Evolutionary conservation across 2,113 vertebrate species (phyloP).

Genomic region (Ciconia stormi): DNA sequence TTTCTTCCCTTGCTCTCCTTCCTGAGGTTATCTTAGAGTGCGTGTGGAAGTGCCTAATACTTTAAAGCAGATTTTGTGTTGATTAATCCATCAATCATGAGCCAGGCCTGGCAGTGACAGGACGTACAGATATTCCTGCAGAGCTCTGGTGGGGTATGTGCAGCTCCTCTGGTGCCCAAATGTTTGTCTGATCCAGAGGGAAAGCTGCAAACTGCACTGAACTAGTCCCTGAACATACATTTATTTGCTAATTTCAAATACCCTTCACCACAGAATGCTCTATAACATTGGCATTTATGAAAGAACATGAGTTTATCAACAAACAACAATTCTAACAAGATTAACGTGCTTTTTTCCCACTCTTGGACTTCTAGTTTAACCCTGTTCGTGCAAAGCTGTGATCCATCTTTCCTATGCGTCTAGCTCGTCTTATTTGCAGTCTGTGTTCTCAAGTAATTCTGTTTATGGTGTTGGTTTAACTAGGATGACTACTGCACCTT

Average conservation of each 20-base stretch:
- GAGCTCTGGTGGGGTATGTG: neutral
- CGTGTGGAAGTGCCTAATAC: neutral
- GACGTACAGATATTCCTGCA: accelerated
- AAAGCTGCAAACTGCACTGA: neutral
- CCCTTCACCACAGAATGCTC: neutral
- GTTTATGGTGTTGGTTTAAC: neutral
- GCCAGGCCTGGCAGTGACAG: neutral
- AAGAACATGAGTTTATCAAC: neutral
- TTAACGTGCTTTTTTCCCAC: neutral
- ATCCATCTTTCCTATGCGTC: neutral
- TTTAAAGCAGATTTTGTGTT: neutral
- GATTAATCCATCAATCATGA: accelerated
- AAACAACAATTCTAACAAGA: neutral
- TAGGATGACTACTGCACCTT: neutral
- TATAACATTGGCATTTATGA: neutral
- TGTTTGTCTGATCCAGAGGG: neutral
- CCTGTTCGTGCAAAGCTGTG: neutral
- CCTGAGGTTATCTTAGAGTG: neutral
- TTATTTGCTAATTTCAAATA: neutral
- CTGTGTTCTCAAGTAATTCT: neutral
- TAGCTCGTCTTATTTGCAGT: neutral
- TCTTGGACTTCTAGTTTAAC: neutral
- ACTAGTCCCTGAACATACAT: accelerated
- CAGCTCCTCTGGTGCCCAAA: neutral
- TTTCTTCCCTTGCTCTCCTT: neutral